Conservation (phyloP, 2,113 vertebrate genomes). For the Macheiramphus alcinus region DNA sequence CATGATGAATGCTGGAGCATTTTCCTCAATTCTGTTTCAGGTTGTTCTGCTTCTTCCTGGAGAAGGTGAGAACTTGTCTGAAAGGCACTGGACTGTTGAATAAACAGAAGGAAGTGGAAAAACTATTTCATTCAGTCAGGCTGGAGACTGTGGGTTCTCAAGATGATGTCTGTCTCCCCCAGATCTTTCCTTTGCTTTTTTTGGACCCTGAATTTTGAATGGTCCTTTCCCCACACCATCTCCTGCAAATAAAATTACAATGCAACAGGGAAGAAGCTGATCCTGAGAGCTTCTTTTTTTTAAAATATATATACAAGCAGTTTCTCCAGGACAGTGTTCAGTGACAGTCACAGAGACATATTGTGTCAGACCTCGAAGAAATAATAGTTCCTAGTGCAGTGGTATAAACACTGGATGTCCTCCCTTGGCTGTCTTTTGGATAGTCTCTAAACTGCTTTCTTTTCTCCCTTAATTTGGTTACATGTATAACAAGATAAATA, state of each 20-base stretch:
- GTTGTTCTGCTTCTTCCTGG: neutral
- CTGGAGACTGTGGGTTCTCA: neutral
- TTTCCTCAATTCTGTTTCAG: neutral
- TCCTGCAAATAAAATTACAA: neutral
- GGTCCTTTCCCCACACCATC: neutral
- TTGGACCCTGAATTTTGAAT: neutral
- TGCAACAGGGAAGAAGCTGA: neutral
- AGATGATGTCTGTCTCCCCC: neutral
- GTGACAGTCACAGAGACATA: neutral
- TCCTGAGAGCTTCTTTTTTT: neutral
- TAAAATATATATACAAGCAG: neutral
- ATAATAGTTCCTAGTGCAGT: neutral
- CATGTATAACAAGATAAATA: neutral
- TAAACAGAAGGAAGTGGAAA: neutral
- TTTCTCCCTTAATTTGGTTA: conserved; percentile 13
- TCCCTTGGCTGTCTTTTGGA: neutral
- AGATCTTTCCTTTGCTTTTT: neutral
- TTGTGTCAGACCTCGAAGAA: neutral
- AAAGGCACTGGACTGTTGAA: neutral
- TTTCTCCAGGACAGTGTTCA: neutral
- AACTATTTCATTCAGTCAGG: neutral
- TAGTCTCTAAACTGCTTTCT: neutral
- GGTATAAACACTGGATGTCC: neutral
- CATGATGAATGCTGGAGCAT: neutral
- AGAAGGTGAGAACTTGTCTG: neutral